These are phyloP conservation scores for Gastracanthus pulcherrimus DNA, from an alignment of 2,888 invertebrate species.

Conservation along the genomic window DNA sequence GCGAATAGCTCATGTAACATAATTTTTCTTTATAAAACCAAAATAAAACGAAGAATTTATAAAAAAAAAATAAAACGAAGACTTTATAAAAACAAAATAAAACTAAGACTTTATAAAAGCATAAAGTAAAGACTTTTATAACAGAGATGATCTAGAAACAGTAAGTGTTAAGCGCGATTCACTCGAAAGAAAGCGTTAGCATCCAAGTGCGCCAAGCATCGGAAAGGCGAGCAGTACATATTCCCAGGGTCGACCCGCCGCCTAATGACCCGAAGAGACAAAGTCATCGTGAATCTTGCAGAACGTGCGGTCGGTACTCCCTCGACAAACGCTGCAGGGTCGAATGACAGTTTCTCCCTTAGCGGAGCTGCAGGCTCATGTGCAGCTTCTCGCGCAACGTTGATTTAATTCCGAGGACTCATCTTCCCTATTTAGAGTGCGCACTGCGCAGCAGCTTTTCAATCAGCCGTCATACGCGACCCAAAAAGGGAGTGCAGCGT, in stretches of 20 bases:
- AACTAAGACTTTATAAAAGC: no score
- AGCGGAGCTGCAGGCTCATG: neutral
- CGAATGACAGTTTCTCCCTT: neutral
- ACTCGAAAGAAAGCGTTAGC: neutral
- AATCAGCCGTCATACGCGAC: constrained; percentile 66
- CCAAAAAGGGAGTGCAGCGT: neutral
- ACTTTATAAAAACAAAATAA: no score
- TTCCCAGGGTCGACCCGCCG: constrained; percentile 12
- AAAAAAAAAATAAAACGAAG: no score
- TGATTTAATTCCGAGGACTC: constrained; percentile 68
- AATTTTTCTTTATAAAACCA: no score
- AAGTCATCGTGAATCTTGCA: neutral
- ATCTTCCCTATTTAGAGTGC: constrained; percentile 72
- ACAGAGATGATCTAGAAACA: no score
- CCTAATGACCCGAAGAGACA: constrained; percentile 7
- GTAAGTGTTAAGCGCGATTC: no score
- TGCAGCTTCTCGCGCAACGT: no score
- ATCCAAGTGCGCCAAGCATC: neutral
- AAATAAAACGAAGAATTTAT: no score
- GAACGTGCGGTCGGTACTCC: neutral
- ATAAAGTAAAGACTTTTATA: no score
- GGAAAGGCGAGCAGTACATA: neutral
- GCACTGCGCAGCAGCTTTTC: constrained; percentile 68
- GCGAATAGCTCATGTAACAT: no score
- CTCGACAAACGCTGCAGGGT: neutral